Conservation (phyloP, 2,797 vertebrate genomes). For the Tiaroga cobitis region DNA sequence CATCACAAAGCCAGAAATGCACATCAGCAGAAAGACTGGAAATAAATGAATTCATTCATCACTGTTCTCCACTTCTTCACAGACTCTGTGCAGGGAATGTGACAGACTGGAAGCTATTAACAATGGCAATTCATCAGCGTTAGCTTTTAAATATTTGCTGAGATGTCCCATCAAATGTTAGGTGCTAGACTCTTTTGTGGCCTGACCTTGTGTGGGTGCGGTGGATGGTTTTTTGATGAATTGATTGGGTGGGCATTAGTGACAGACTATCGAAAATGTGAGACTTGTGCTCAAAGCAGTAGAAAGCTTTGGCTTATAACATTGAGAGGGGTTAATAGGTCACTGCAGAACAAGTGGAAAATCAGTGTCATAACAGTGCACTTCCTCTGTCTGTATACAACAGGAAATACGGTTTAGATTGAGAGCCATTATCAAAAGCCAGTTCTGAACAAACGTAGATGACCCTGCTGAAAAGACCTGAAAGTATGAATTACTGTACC, state of each 20-base stretch:
- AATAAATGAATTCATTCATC: conserved; percentile 46
- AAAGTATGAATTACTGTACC: background rate
- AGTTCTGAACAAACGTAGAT: background rate
- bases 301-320: conserved; percentile 39
- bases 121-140: conserved; percentile 22
- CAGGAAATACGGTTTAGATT: conserved; percentile 43
- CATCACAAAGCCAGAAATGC: conserved; percentile 25
- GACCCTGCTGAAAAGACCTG: background rate
- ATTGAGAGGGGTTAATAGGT: conserved; percentile 52
- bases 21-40: conserved; percentile 36
- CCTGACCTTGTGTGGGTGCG: conserved; percentile 18
- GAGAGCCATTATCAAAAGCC: conserved; percentile 29
- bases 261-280: conserved; percentile 55
- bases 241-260: conserved; percentile 48
- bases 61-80: conserved; percentile 2
- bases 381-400: conserved; percentile 44
- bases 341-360: conserved; percentile 41
- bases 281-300: conserved; percentile 47
- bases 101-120: conserved; percentile 19
- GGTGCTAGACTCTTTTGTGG: conserved; percentile 8
- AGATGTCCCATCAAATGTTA: conserved; percentile 20
- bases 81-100: conserved; percentile 2
- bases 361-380: conserved; percentile 44
- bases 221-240: conserved; percentile 42
- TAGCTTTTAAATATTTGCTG: conserved; percentile 38